These are phyloP conservation scores for Micoletzkya japonica DNA, from an alignment of 2,888 invertebrate species.

Conservation along the genomic window DNA sequence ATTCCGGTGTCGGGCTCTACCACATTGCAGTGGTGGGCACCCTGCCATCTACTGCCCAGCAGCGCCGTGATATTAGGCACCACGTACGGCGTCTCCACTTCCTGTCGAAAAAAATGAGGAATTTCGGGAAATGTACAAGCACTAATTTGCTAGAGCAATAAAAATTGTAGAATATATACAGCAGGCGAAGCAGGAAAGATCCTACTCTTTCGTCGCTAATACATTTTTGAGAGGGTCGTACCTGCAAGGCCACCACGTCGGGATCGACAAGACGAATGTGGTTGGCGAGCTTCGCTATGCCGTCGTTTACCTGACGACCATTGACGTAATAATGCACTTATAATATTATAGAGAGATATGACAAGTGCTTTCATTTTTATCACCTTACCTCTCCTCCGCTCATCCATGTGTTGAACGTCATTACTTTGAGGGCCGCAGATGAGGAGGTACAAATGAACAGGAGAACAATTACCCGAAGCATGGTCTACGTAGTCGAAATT, in stretches of 20 bases:
- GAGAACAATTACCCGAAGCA: too few species aligned
- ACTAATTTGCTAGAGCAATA: too few species aligned
- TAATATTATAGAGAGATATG: too few species aligned
- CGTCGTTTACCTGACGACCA: constrained; percentile 37
- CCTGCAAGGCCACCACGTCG: constrained; percentile 51
- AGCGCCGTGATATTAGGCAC: constrained; percentile 21
- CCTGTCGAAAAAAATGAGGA: too few species aligned
- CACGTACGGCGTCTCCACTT: constrained; percentile 26
- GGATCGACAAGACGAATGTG: constrained; percentile 53
- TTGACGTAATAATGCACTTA: too few species aligned
- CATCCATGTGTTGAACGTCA: constrained; percentile 59
- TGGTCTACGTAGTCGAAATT: too few species aligned
- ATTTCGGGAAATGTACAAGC: too few species aligned
- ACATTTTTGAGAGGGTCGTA: neutral
- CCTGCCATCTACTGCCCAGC: constrained; percentile 36
- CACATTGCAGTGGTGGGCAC: constrained; percentile 30
- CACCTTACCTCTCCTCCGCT: constrained; percentile 23
- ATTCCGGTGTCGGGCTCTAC: constrained; percentile 47
- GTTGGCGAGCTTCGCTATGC: constrained; percentile 51
- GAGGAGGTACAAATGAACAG: too few species aligned
- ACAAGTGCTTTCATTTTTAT: too few species aligned
- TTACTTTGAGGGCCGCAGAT: constrained; percentile 41
- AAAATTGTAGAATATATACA: too few species aligned
- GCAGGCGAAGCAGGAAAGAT: too few species aligned
- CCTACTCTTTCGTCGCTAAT: neutral